phyloP scores from a whole-genome alignment of 2,888 invertebrate genomes.

The Ophonus ardosiacus region DNA sequence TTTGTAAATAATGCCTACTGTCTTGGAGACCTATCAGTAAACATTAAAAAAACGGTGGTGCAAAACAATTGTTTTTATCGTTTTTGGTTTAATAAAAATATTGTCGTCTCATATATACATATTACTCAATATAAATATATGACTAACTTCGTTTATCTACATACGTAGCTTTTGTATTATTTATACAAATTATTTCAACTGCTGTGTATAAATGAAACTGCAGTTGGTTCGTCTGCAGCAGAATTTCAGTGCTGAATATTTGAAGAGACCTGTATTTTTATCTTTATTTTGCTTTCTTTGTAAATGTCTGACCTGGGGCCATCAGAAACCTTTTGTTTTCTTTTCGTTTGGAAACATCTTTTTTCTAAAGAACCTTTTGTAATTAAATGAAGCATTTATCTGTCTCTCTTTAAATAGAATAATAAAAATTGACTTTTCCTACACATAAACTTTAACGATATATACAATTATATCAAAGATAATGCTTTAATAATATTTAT shows the following conservation, averaged over 20 bases:
- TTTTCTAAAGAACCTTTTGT: conserved; percentile 49
- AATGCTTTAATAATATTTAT: neutral
- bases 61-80: no score
- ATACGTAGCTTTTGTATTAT: neutral
- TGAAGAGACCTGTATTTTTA: neutral
- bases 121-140: no score
- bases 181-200: neutral
- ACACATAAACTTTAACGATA: neutral
- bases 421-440: conserved; percentile 21
- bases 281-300: conserved; percentile 24
- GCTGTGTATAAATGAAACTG: neutral
- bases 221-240: neutral
- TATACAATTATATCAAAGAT: neutral
- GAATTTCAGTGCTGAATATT: conserved; percentile 1
- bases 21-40: no score
- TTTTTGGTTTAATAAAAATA: no score
- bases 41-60: no score
- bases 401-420: conserved; percentile 26
- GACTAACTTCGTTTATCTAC: neutral
- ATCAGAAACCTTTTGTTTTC: conserved; percentile 44
- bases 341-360: conserved; percentile 47
- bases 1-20: no score
- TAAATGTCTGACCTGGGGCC: conserved; percentile 19
- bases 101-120: no score
- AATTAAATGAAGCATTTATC: conserved; percentile 48